Conservation (phyloP, 2,113 vertebrate species). For the Hippocampus guttulatus region DNA sequence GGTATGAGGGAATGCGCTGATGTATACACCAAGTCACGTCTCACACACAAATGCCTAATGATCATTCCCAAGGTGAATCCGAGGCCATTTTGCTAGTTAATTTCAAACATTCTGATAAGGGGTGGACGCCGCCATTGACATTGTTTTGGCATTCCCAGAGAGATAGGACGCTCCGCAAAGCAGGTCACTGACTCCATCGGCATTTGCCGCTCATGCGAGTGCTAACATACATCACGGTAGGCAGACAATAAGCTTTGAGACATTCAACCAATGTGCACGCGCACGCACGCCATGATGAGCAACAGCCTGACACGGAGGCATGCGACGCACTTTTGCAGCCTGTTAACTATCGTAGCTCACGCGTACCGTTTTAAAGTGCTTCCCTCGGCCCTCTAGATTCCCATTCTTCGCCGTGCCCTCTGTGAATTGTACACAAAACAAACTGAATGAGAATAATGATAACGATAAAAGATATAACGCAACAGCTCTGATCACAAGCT, state of each 20-base stretch:
- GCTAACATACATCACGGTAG: constrained; percentile 20
- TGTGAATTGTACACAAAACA: no score
- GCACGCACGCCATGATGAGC: no score
- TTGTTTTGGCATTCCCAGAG: constrained; percentile 64
- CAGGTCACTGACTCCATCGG: constrained; percentile 58
- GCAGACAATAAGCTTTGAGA: background rate
- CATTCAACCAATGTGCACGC: no score
- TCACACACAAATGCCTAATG: constrained; percentile 12
- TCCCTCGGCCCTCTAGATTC: no score
- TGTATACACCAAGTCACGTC: constrained; percentile 18
- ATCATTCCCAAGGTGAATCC: background rate
- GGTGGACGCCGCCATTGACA: constrained; percentile 43
- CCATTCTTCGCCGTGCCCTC: no score
- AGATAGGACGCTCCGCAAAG: constrained; percentile 37
- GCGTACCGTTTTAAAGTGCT: no score
- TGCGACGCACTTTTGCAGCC: no score
- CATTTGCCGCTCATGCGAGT: constrained; percentile 17
- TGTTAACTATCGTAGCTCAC: no score
- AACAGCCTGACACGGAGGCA: no score
- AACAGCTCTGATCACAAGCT: no score
- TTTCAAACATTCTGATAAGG: constrained; percentile 26
- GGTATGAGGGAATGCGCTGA: constrained; percentile 2
- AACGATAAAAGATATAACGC: no score
- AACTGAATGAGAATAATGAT: no score
- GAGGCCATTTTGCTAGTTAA: constrained; percentile 25